These are phyloP conservation scores for Cyprinus carpio DNA, from an alignment of 2,113 vertebrate genomes.

Conservation along the genomic window DNA sequence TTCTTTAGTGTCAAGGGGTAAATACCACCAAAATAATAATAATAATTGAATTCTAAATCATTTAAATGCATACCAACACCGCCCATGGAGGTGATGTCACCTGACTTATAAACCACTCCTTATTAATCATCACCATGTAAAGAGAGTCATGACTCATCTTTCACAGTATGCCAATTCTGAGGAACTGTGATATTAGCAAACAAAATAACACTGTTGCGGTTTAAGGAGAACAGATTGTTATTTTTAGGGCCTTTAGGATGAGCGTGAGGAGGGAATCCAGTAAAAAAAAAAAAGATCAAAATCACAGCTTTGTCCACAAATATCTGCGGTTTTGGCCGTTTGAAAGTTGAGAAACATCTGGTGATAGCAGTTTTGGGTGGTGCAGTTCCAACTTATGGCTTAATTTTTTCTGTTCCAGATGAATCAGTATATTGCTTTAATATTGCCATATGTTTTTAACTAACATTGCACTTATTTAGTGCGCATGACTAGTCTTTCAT, in stretches of 20 bases:
- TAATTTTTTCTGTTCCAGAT: slow-evolving; percentile 64
- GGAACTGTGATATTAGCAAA: not conserved
- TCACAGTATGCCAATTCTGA: not conserved
- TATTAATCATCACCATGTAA: slow-evolving; percentile 14
- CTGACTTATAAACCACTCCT: slow-evolving; percentile 45
- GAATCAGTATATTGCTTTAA: slow-evolving; percentile 77
- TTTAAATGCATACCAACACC: slow-evolving; percentile 48
- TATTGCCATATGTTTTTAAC: slow-evolving; percentile 70
- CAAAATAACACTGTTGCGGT: slow-evolving; percentile 34
- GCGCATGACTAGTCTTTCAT: slow-evolving; percentile 55
- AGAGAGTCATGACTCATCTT: slow-evolving; percentile 19
- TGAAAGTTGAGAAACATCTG: slow-evolving; percentile 6
- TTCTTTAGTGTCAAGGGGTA: slow-evolving; percentile 49
- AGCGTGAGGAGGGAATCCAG: slow-evolving; percentile 27
- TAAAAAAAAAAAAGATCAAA: not conserved
- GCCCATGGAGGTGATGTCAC: slow-evolving; percentile 59
- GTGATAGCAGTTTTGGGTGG: slow-evolving; percentile 38
- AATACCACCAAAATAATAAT: slow-evolving; percentile 56
- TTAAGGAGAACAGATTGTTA: slow-evolving; percentile 20
- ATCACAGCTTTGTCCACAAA: slow-evolving; percentile 30
- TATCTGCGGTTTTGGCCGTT: not conserved
- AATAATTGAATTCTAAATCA: slow-evolving; percentile 42
- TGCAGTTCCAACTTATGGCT: slow-evolving; percentile 61
- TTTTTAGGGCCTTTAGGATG: slow-evolving; percentile 6
- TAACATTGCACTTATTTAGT: slow-evolving; percentile 64